Percentiles rank a stretch among this genome's conserved stretches.
Evolutionary conservation across 1,140 invertebrate species (phyloP).

Genomic region (Nasonia longicornis): DNA sequence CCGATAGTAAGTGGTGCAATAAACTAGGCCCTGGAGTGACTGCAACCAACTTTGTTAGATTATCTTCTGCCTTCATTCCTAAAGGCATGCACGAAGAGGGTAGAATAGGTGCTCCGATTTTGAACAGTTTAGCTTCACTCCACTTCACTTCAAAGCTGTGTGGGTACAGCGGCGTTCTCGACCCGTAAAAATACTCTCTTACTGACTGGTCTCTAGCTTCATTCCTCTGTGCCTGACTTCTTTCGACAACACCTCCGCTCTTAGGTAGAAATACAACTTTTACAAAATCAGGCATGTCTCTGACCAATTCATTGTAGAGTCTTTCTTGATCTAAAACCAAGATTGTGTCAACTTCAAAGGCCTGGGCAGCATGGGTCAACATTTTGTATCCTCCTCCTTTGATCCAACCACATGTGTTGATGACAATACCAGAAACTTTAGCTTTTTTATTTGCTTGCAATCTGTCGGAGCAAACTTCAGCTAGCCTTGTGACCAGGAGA

Average conservation of each 20-base stretch:
- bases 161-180: slow-evolving; percentile 86
- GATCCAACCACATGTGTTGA: slow-evolving; percentile 99
- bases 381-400: slow-evolving; percentile 89
- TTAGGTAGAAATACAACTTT: slow-evolving; percentile 95
- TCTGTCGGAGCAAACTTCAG: slow-evolving; percentile 87
- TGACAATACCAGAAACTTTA: slow-evolving; percentile 92
- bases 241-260: slow-evolving; percentile 95
- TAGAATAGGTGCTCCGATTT: slow-evolving; percentile 92
- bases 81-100: slow-evolving; percentile 96
- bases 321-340: slow-evolving; percentile 97
- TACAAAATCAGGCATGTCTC: slow-evolving; percentile 93
- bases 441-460: slow-evolving; percentile 89
- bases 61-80: slow-evolving; percentile 94
- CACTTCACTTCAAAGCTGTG: slow-evolving; percentile 93
- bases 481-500: slow-evolving; percentile 85
- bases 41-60: slow-evolving; percentile 89
- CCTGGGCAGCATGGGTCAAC: slow-evolving; percentile 87
- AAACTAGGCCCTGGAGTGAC: slow-evolving; percentile 82
- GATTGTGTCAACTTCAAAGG: slow-evolving; percentile 96
- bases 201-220: slow-evolving; percentile 86
- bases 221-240: slow-evolving; percentile 77
- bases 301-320: slow-evolving; percentile 92
- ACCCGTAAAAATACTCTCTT: slow-evolving; percentile 96
- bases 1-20: slow-evolving; percentile 88
- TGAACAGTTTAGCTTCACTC: slow-evolving; percentile 89